Conservation (phyloP, 2,113 vertebrate species). For the Cephalopterus ornatus region DNA sequence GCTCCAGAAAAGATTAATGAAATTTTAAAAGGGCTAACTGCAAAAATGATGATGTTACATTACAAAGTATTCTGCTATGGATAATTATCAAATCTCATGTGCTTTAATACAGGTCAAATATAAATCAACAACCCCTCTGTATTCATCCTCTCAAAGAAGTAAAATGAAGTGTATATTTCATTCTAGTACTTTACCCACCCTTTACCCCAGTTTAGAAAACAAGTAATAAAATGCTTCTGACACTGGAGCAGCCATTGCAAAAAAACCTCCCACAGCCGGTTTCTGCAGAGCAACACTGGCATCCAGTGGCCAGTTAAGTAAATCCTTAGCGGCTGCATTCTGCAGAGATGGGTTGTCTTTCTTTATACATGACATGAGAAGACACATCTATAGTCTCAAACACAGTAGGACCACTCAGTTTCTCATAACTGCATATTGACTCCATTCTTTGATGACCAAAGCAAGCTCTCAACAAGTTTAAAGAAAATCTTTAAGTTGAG, state of each 20-base stretch:
- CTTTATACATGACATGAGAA: background rate
- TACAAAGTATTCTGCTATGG: background rate
- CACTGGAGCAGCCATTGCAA: background rate
- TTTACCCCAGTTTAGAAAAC: background rate
- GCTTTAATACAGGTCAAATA: background rate
- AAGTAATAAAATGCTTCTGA: background rate
- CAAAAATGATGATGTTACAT: background rate
- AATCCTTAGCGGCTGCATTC: background rate
- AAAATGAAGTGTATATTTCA: background rate
- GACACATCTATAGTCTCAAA: background rate
- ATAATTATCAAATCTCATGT: background rate
- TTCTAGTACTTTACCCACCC: background rate
- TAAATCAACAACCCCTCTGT: background rate
- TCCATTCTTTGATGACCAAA: background rate
- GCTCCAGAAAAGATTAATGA: background rate
- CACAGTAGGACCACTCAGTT: background rate
- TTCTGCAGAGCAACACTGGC: slow-evolving; percentile 26
- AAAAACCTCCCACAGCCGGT: background rate
- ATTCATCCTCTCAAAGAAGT: background rate
- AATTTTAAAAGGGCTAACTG: background rate
- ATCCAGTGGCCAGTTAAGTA: slow-evolving; percentile 1
- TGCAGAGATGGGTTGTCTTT: background rate
- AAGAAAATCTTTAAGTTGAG: background rate
- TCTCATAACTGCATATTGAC: background rate
- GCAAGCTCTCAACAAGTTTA: background rate